Conservation (phyloP, 37 sponge, comb jelly and placozoan genomes). For the Aphrocallistes beatrix region DNA sequence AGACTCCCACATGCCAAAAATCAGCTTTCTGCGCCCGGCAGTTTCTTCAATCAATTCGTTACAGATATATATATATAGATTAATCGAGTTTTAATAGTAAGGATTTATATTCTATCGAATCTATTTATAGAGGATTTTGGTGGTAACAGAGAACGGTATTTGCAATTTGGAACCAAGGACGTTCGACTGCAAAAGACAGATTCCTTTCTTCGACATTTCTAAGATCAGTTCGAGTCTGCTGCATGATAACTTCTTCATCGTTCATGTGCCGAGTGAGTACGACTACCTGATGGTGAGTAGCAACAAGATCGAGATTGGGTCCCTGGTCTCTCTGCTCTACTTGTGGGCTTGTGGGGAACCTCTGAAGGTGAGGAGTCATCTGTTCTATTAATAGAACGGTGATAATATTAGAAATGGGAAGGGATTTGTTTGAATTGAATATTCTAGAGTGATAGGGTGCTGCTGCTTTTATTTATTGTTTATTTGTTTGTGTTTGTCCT, state of each 20-base stretch:
- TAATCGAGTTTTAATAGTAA: no score
- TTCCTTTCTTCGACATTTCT: conserved; percentile 11
- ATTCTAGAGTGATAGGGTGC: no score
- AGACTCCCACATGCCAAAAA: no score
- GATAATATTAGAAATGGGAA: no score
- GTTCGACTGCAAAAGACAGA: neutral
- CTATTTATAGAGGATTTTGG: conserved; percentile 1
- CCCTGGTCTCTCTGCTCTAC: neutral
- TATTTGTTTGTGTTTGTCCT: no score
- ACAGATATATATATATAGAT: no score
- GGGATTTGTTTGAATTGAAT: no score
- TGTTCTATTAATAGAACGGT: no score
- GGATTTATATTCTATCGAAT: no score
- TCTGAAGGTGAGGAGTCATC: neutral
- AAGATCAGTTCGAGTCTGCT: conserved; percentile 26
- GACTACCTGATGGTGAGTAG: conserved; percentile 29
- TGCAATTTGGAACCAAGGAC: neutral
- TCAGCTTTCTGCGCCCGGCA: no score
- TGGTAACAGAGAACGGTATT: neutral
- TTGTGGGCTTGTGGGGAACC: neutral
- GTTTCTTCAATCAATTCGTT: no score
- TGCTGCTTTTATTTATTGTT: no score
- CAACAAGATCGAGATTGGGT: neutral
- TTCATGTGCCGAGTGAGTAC: conserved; percentile 33
- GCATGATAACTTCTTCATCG: conserved; percentile 39